Percentiles rank a stretch among this genome's conserved stretches.
These are phyloP conservation scores for Sigmodon hispidus DNA, from an alignment of 2,113 vertebrate genomes.

Conservation along the genomic window DNA sequence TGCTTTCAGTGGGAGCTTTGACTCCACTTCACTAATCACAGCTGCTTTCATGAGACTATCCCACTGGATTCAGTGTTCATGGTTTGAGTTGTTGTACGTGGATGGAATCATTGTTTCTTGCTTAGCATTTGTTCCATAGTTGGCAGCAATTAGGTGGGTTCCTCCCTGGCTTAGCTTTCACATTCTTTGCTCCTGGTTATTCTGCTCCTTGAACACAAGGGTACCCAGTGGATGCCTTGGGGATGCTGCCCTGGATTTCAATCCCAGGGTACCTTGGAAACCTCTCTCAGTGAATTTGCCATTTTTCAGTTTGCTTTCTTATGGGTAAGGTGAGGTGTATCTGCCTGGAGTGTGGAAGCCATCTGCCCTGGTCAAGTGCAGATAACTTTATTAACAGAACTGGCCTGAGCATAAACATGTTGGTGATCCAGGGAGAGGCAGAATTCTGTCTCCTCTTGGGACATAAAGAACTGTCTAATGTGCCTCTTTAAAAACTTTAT, in stretches of 20 bases:
- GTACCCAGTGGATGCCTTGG: background rate
- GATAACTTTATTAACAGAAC: background rate
- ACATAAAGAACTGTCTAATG: background rate
- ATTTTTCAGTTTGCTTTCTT: background rate
- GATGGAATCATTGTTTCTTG: background rate
- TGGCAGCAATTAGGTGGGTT: background rate
- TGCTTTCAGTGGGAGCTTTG: background rate
- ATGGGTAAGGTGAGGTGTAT: background rate
- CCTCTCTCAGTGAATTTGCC: background rate
- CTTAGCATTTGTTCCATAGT: background rate
- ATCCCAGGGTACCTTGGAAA: background rate
- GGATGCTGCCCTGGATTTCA: background rate
- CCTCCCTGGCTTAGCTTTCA: background rate
- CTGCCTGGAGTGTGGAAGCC: background rate
- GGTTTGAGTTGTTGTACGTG: background rate
- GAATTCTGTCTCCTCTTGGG: background rate
- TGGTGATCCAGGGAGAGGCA: background rate
- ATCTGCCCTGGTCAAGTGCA: background rate
- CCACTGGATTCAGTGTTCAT: background rate
- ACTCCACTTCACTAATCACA: conserved; percentile 15
- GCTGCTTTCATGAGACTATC: conserved; percentile 19
- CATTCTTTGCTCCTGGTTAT: background rate
- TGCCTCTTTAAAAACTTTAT: background rate
- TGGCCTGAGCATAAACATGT: background rate
- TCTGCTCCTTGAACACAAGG: background rate